A percentile compares a stretch with the other conserved stretches of the same genome.
These are phyloP conservation scores for Hemibagrus guttatus DNA, from an alignment of 2,797 vertebrate species.

Conservation along the genomic window DNA sequence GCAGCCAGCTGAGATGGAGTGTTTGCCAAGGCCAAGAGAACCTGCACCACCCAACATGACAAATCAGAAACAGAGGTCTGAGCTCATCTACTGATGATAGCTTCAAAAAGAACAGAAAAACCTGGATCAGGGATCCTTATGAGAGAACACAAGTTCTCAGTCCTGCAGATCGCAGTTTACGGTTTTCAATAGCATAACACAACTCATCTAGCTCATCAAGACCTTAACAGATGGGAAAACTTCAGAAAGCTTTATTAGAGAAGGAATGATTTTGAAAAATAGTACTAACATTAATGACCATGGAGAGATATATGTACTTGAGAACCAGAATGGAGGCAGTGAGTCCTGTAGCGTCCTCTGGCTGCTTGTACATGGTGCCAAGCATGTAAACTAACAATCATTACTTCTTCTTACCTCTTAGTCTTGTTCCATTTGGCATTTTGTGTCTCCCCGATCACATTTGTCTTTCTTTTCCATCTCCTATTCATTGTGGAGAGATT, in stretches of 20 bases:
- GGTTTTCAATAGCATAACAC: neutral
- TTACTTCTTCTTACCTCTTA: neutral
- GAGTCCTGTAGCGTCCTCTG: neutral
- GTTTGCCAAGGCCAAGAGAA: conserved; percentile 6
- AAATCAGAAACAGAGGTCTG: conserved; percentile 31
- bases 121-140: neutral
- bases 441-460: neutral
- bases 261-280: neutral
- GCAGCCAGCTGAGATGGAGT: neutral
- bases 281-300: neutral
- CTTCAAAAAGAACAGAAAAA: conserved; percentile 1
- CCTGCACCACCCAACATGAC: conserved; percentile 31
- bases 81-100: conserved; percentile 3
- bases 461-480: neutral
- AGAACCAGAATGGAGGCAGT: conserved; percentile 32
- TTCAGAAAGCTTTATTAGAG: neutral
- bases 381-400: conserved; percentile 27
- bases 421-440: neutral
- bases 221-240: neutral
- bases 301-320: neutral
- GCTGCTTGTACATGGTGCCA: conserved; percentile 9
- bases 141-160: neutral
- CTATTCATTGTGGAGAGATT: conserved; percentile 2
- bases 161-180: neutral
- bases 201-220: neutral